Base-by-base conservation (phyloP, 2,113 vertebrate genomes). In the Pagrus major region DNA sequence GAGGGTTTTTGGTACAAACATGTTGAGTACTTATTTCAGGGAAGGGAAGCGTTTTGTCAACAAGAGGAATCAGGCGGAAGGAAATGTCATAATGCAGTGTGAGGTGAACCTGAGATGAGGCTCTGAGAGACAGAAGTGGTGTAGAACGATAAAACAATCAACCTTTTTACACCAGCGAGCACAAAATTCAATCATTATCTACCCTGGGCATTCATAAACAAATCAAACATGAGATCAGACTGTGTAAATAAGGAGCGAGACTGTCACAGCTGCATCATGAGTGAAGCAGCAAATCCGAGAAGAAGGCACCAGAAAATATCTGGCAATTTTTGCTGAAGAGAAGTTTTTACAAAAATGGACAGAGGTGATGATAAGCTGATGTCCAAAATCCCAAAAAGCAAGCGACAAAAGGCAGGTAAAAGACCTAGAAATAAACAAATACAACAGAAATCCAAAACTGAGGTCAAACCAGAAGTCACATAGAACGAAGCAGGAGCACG, bases 101-200 rank as follows among this genome's bases (percentile, higher is more conserved):
- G 29, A 52, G 16, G 29, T 23, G 31, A 61, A 37, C 46, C 1
- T 67, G 25, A 61, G 33, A 27, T 47, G n/a, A 44, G 9, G 4
- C 54, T 41, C 16, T 8, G 3, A 20, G 14, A 68, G 33, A 31
- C 35, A 54, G 15, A 51, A 59, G 27, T 29, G 33, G 9, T 23
- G 18, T 55, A 14, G 27, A 18, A 66, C 27, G 52, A 61, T 49
- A 55, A 29, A 61, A 76, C 41, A 44, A 77, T 69, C 42, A 75
- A 61, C 49, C 6, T 33, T 25, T 66, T 71, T 27, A 46, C 12
- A 61, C 35, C 5, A 10, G n/a, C 10, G 31, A 18, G 20, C n/a
- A 16, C n/a, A 5, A 42, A 11, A 58, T 33, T 15, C 14, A 25
- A 25, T 18, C 39, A 35, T 23, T 33, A 33, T 8, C 21, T 23